phyloP scores from a whole-genome alignment of 1,140 invertebrate species.

The Trichonephila inaurata region DNA sequence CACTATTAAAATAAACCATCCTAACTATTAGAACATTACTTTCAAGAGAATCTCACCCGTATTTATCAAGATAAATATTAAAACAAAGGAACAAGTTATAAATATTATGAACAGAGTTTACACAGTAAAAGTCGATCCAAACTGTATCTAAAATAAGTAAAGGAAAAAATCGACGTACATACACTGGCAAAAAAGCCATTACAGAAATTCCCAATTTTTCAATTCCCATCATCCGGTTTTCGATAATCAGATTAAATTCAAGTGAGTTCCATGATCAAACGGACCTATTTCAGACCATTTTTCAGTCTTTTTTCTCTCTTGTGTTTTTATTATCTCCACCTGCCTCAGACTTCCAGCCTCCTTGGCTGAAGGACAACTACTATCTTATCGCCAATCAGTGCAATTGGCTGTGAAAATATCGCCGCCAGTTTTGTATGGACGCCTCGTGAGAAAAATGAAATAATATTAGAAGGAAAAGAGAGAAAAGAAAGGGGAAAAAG shows the following conservation, averaged over 20 bases:
- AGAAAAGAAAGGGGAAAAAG: not conserved
- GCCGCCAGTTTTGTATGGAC: conserved; percentile 2
- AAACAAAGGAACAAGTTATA: not conserved
- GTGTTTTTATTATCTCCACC: not conserved
- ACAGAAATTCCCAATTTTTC: not conserved
- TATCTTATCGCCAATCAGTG: conserved; percentile 46
- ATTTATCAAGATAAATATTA: not conserved
- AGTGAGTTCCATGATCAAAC: not conserved
- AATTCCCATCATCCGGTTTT: conserved; percentile 23
- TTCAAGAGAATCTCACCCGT: too few species aligned
- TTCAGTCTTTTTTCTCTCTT: not conserved
- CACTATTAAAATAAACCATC: too few species aligned
- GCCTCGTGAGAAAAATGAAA: conserved; percentile 27
- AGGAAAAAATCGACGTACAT: not conserved
- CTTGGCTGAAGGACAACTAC: conserved; percentile 1
- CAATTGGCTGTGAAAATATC: conserved; percentile 56
- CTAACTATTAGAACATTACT: too few species aligned
- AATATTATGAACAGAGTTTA: not conserved
- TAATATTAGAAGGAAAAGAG: conserved; percentile 1
- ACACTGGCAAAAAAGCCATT: not conserved
- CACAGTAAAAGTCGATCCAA: not conserved
- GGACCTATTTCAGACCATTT: not conserved
- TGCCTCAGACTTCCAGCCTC: not conserved
- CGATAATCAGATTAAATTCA: conserved; percentile 36
- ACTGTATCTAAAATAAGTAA: not conserved